phyloP scores from a whole-genome alignment of 53 echinoderm and acorn worm genomes.

The Patiria pectinifera region DNA sequence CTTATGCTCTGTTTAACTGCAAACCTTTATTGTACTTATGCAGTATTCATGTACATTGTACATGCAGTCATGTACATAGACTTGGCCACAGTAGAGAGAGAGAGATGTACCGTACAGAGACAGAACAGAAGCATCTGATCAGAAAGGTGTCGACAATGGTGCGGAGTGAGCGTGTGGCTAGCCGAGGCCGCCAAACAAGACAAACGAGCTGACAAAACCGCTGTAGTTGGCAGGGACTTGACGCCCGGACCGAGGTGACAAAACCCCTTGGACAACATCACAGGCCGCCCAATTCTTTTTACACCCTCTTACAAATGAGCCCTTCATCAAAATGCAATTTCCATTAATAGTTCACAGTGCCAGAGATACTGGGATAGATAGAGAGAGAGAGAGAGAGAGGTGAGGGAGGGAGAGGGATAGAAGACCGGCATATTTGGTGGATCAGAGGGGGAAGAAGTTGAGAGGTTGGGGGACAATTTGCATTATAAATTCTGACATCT shows the following conservation, averaged over 20 bases:
- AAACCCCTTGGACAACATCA: constrained; percentile 61
- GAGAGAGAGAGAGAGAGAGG: background rate
- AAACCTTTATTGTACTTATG: background rate
- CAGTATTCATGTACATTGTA: background rate
- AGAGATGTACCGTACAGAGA: background rate
- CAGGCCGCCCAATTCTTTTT: constrained; percentile 38
- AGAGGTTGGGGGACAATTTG: constrained; percentile 30
- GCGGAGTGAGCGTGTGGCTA: constrained; percentile 13
- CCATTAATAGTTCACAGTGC: constrained; percentile 66
- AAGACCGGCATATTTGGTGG: background rate
- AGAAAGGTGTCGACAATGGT: constrained; percentile 25
- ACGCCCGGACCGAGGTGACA: constrained; percentile 45
- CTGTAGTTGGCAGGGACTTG: constrained; percentile 58
- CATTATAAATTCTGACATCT: constrained; percentile 54
- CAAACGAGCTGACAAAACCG: constrained; percentile 62
- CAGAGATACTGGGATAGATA: background rate
- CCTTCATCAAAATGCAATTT: constrained; percentile 64
- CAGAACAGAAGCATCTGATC: background rate
- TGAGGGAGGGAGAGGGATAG: background rate
- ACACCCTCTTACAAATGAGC: constrained; percentile 61
- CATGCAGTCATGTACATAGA: background rate
- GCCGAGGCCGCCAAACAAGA: constrained; percentile 22
- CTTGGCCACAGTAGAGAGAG: background rate
- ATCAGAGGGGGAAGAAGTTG: constrained; percentile 2
- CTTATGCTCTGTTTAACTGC: too few species aligned